These are phyloP conservation scores for Drosophila repleta DNA, from an alignment of 1,140 invertebrate genomes.

Conservation along the genomic window DNA sequence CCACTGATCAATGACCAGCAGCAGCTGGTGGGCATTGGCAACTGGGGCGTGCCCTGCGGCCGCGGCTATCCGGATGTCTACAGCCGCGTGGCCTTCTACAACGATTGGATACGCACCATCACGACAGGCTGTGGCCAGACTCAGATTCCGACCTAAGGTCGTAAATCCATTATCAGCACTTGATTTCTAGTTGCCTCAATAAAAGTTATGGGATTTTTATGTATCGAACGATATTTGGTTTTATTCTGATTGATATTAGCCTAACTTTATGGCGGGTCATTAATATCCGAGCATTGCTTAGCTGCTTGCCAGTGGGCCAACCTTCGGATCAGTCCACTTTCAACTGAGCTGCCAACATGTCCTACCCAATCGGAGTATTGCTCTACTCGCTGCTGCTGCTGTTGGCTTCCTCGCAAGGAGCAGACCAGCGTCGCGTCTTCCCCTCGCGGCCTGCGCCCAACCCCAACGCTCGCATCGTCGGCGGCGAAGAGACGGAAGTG, in stretches of 20 bases:
- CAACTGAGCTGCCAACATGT: constrained; percentile 53
- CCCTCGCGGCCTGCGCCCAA: not conserved
- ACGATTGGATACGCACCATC: constrained; percentile 79
- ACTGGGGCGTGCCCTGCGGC: constrained; percentile 86
- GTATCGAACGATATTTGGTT: constrained; percentile 26
- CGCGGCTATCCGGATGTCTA: constrained; percentile 85
- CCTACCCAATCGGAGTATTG: constrained; percentile 40
- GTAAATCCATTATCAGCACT: constrained; percentile 16
- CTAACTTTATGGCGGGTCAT: constrained; percentile 45
- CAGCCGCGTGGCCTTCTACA: constrained; percentile 77
- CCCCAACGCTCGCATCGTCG: constrained; percentile 72
- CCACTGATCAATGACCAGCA: constrained; percentile 60
- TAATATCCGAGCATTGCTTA: constrained; percentile 57
- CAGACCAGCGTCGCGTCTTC: constrained; percentile 15
- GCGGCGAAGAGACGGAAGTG: constrained; percentile 77
- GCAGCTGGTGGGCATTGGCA: constrained; percentile 73
- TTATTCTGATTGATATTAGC: constrained; percentile 57
- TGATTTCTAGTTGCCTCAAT: constrained; percentile 46
- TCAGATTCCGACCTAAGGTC: constrained; percentile 36
- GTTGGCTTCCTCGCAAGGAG: constrained; percentile 35
- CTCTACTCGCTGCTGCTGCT: constrained; percentile 26
- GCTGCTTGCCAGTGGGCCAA: constrained; percentile 20
- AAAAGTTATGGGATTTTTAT: constrained; percentile 63
- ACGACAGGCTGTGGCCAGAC: constrained; percentile 51
- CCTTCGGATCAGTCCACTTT: constrained; percentile 55